A percentile compares a stretch with the other conserved stretches of the same genome.
These are phyloP conservation scores for Ormyrus rosae DNA, from an alignment of 2,888 invertebrate species.

Conservation along the genomic window DNA sequence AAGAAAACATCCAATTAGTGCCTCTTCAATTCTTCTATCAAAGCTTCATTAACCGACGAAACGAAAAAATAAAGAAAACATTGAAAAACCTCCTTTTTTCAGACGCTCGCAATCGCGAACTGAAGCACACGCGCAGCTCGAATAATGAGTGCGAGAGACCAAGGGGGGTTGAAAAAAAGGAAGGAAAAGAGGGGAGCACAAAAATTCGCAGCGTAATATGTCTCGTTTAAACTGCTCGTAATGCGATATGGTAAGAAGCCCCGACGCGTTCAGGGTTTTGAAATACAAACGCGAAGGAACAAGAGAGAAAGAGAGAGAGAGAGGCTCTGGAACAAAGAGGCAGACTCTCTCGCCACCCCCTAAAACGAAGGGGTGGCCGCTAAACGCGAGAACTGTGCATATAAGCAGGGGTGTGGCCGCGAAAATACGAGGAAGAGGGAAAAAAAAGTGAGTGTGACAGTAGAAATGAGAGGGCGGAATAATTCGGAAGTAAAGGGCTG, in stretches of 20 bases:
- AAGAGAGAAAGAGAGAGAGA: background rate
- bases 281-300: constrained; percentile 41
- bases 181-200: background rate
- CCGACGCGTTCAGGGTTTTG: constrained; percentile 46
- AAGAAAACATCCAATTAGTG: background rate
- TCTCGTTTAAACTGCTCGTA: constrained; percentile 49
- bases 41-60: background rate
- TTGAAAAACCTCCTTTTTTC: background rate
- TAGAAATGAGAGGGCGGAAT: background rate
- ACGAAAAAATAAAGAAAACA: background rate
- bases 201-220: constrained; percentile 40
- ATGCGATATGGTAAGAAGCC: constrained; percentile 56
- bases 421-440: background rate
- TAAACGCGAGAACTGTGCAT: background rate
- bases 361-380: constrained; percentile 5
- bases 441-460: constrained; percentile 1
- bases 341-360: background rate
- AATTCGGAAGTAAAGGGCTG: no score
- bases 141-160: background rate
- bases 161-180: background rate
- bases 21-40: background rate
- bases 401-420: background rate
- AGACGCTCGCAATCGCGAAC: no score
- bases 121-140: background rate
- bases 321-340: background rate